phyloP scores from a whole-genome alignment of 35 echinoderm and acorn worm species.

The Strongylocentrotus purpuratus region DNA sequence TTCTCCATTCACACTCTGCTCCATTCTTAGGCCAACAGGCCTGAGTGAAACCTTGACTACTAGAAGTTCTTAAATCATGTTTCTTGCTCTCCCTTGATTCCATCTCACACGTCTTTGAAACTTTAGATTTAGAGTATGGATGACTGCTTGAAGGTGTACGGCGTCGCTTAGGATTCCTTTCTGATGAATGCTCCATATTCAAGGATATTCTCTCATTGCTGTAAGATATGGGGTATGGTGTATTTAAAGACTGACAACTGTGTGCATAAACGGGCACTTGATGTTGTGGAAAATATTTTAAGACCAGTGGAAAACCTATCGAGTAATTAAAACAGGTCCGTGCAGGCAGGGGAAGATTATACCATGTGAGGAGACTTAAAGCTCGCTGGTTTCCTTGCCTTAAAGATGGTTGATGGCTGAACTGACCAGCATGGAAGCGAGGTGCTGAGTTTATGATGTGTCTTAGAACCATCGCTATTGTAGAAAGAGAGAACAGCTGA shows the following conservation, averaged over 20 bases:
- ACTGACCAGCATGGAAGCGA: not conserved
- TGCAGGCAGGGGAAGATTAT: not conserved
- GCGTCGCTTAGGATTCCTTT: not conserved
- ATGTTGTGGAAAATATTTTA: not conserved
- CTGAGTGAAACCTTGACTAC: conserved; percentile 15
- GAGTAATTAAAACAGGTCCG: not conserved
- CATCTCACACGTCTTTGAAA: not conserved
- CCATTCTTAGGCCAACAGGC: not conserved
- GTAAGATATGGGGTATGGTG: not conserved
- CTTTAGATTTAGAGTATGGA: not conserved
- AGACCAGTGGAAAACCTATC: not conserved
- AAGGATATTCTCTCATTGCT: not conserved
- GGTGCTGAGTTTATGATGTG: not conserved
- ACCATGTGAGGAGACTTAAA: not conserved
- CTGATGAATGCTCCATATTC: conserved; percentile 8
- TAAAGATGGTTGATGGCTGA: not conserved
- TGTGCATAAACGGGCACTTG: not conserved
- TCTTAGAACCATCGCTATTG: not conserved
- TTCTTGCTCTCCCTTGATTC: not conserved
- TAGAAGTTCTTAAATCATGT: not conserved
- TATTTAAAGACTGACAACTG: not conserved
- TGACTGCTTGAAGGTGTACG: not conserved
- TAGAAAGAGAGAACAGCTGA: not conserved
- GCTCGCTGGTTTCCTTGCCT: not conserved
- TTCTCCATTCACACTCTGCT: conserved; percentile 11